Percentiles rank a stretch among this genome's conserved stretches.
Evolutionary conservation across 1,140 invertebrate species (phyloP).

Genomic region (Globodera rostochiensis): DNA sequence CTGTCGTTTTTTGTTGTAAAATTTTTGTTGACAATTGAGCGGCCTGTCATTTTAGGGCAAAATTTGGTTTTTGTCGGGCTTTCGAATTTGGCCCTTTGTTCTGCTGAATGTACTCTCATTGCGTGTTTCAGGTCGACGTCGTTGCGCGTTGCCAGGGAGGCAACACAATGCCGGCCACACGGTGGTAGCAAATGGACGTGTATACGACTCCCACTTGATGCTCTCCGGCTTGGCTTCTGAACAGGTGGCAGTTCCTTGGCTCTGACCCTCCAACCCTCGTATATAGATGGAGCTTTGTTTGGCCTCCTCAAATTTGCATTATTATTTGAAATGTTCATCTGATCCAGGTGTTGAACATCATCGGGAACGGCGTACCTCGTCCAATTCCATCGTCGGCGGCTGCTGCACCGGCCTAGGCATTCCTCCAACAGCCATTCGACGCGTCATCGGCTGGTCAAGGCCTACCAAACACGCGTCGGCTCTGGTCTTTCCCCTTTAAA

Average conservation of each 20-base stretch:
- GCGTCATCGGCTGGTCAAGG: constrained; percentile 92
- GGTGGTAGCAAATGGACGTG: constrained; percentile 86
- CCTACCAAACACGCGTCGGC: constrained; percentile 86
- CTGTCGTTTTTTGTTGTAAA: no score
- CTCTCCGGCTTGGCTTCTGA: constrained; percentile 94
- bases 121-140: constrained; percentile 52
- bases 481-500: constrained; percentile 98
- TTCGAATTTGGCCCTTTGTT: constrained; percentile 56
- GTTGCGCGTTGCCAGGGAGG: constrained; percentile 80
- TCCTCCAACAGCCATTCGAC: constrained; percentile 83
- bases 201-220: constrained; percentile 95
- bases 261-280: constrained; percentile 70
- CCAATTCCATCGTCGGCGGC: constrained; percentile 96
- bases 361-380: constrained; percentile 99
- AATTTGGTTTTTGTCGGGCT: not conserved
- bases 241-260: constrained; percentile 71
- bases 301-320: not conserved
- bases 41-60: no score
- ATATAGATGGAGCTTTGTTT: no score
- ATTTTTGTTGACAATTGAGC: no score
- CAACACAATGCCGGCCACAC: constrained; percentile 99
- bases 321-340: not conserved
- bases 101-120: not conserved
- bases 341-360: constrained; percentile 74
- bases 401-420: constrained; percentile 95